Percentiles rank a stretch among this genome's conserved stretches.
phyloP scores from a whole-genome alignment of 2,888 invertebrate genomes.

The Gnatocerus cornutus region DNA sequence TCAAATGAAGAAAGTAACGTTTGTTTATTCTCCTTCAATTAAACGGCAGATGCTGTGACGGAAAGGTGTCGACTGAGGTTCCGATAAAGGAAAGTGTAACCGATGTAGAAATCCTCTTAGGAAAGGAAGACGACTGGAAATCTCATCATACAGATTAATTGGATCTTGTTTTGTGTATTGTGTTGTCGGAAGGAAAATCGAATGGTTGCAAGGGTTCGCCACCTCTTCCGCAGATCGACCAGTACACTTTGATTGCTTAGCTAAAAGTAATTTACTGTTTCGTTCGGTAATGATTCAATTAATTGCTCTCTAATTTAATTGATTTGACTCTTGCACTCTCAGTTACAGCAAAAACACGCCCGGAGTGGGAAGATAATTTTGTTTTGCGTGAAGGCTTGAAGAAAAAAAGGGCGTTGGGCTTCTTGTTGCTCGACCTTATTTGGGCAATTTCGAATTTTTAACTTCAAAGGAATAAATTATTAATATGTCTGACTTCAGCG shows the following conservation, averaged over 20 bases:
- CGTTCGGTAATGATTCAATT: conserved; percentile 23
- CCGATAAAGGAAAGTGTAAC: conserved; percentile 33
- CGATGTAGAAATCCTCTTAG: conserved; percentile 47
- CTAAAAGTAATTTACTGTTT: conserved; percentile 34
- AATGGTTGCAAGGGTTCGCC: conserved; percentile 23
- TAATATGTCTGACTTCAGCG: too few species aligned
- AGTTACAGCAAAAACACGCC: background rate
- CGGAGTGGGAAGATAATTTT: too few species aligned
- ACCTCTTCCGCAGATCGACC: conserved; percentile 10
- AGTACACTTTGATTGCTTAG: conserved; percentile 12
- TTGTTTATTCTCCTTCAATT: conserved; percentile 1
- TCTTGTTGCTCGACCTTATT: too few species aligned
- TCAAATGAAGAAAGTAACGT: conserved; percentile 11
- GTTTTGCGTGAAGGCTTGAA: too few species aligned
- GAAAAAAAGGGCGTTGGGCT: too few species aligned
- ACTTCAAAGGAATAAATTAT: too few species aligned
- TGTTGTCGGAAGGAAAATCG: conserved; percentile 22
- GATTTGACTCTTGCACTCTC: background rate
- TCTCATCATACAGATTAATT: conserved; percentile 49
- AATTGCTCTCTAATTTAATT: conserved; percentile 13
- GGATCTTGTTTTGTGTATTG: conserved; percentile 46
- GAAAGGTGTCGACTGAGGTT: conserved; percentile 14
- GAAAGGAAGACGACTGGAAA: conserved; percentile 34
- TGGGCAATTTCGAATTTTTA: too few species aligned
- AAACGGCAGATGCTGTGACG: background rate